Conservation (phyloP, 1,140 invertebrate genomes). For the Micrasema minimum region DNA sequence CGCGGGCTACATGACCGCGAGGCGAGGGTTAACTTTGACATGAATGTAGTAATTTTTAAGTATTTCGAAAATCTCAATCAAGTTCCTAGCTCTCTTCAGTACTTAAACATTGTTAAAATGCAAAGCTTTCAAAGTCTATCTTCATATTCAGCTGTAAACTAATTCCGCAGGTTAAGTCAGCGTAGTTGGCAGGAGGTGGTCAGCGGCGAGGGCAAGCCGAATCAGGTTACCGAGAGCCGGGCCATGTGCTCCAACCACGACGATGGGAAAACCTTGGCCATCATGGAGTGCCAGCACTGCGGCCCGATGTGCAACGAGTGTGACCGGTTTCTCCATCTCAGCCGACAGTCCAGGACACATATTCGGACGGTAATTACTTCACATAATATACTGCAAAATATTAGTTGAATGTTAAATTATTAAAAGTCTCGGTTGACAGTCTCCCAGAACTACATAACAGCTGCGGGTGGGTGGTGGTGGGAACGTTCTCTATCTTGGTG, state of each 20-base stretch:
- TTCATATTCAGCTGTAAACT: background rate
- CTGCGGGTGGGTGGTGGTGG: too few relatives aligned
- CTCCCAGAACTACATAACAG: too few relatives aligned
- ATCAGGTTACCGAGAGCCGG: conserved; percentile 50
- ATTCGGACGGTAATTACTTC: conserved; percentile 87
- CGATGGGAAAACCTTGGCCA: conserved; percentile 92
- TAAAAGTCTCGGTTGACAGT: too few relatives aligned
- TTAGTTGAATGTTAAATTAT: too few relatives aligned
- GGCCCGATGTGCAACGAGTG: conserved; percentile 95
- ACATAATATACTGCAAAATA: too few relatives aligned
- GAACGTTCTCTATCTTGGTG: too few relatives aligned
- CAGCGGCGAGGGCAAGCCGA: background rate
- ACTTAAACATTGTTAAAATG: too few relatives aligned
- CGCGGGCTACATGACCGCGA: too few relatives aligned
- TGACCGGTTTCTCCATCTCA: conserved; percentile 93
- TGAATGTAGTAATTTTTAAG: too few relatives aligned
- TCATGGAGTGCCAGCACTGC: conserved; percentile 92
- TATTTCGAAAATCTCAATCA: too few relatives aligned
- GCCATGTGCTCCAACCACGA: conserved; percentile 94
- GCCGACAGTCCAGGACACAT: conserved; percentile 86
- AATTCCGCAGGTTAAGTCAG: conserved; percentile 34
- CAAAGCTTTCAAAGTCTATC: background rate
- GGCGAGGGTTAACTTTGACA: too few relatives aligned
- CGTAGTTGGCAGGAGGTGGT: conserved; percentile 13
- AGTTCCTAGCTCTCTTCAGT: too few relatives aligned